These are phyloP conservation scores for Cyanocitta stelleri DNA, from an alignment of 2,113 vertebrate genomes.

Conservation along the genomic window DNA sequence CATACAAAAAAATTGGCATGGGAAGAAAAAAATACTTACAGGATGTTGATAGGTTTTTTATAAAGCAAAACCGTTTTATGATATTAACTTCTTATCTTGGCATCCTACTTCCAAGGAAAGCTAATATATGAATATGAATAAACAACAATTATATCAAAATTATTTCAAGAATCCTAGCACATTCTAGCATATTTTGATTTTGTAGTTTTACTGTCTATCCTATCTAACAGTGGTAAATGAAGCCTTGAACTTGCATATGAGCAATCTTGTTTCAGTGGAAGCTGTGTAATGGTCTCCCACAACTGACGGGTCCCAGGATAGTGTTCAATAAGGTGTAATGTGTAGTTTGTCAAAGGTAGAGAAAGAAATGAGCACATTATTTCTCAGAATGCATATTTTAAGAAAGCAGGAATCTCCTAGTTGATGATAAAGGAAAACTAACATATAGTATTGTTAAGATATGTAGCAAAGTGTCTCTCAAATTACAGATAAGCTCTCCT, in stretches of 20 bases:
- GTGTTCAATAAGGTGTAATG: neutral
- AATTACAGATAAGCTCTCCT: neutral
- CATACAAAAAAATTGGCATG: neutral
- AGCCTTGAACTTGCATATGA: neutral
- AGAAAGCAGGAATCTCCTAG: neutral
- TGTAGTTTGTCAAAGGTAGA: neutral
- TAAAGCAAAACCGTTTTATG: neutral
- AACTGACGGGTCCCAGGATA: neutral
- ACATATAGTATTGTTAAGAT: neutral
- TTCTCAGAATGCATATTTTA: neutral
- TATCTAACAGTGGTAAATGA: neutral
- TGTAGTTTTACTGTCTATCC: neutral
- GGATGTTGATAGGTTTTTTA: neutral
- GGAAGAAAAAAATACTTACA: neutral
- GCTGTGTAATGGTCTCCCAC: neutral
- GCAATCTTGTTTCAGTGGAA: neutral
- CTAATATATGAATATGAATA: neutral
- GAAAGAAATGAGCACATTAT: neutral
- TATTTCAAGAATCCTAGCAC: neutral
- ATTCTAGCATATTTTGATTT: neutral
- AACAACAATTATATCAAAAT: neutral
- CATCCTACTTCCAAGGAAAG: neutral
- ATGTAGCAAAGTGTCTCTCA: neutral
- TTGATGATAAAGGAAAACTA: neutral
- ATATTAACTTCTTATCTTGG: neutral